phyloP scores from a whole-genome alignment of 2,888 invertebrate species.

The Drosophila borborema region DNA sequence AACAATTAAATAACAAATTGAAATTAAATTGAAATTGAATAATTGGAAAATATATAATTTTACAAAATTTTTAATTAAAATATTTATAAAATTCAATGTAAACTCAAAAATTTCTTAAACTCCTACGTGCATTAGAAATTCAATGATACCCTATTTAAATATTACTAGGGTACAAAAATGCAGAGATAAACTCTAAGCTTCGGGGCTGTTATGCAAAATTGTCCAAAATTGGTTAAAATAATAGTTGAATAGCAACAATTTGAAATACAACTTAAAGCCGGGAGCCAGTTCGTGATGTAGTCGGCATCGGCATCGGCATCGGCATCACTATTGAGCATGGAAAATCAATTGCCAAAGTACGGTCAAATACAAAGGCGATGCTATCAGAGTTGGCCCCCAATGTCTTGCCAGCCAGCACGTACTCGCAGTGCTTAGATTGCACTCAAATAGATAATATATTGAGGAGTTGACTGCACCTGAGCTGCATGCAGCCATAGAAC shows the following conservation, averaged over 20 bases:
- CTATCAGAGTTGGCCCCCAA: constrained; percentile 43
- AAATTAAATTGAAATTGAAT: background rate
- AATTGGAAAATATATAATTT: background rate
- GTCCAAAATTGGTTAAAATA: constrained; percentile 62
- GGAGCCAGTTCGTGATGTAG: constrained; percentile 64
- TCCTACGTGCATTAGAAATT: background rate
- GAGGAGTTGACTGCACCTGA: constrained; percentile 63
- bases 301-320: constrained; percentile 14
- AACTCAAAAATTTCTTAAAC: too few relatives aligned
- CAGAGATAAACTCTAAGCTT: constrained; percentile 13
- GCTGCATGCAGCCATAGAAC: constrained; percentile 61
- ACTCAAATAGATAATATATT: constrained; percentile 65
- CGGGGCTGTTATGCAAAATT: constrained; percentile 59
- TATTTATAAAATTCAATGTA: background rate
- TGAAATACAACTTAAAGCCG: constrained; percentile 48
- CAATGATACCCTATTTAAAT: background rate
- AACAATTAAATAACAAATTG: background rate
- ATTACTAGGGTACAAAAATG: constrained; percentile 25
- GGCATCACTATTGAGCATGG: constrained; percentile 33
- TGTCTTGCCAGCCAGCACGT: constrained; percentile 61
- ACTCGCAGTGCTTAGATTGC: constrained; percentile 62
- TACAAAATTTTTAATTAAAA: background rate
- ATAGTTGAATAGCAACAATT: constrained; percentile 26
- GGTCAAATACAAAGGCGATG: constrained; percentile 56
- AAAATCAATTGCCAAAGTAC: constrained; percentile 46